Evolutionary conservation across 2,888 invertebrate species (phyloP), one percentile per base, ranked within the genome.

Genomic region (Eristalinus sepulchralis): DNA sequence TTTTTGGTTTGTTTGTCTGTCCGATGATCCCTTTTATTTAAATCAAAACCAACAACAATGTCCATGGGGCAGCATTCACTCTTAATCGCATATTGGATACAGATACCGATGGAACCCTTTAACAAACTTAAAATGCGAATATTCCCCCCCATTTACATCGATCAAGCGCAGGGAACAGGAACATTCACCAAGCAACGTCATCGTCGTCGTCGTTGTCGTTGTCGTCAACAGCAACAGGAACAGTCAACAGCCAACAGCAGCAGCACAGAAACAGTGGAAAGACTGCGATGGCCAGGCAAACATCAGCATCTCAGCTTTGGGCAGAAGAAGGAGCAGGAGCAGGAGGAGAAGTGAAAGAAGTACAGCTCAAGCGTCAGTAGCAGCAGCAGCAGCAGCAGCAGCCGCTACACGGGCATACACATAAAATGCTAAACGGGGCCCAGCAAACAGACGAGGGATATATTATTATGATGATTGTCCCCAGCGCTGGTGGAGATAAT

Each of bases 391-490:
- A 71, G 0, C 55, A 66, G 31, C 60, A 59, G 22, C 53, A 70
- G 20, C 11, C 34, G 17, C 39, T 64, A 59, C 27, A 31, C 33
- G 36, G 60, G 59, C 47, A 59, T 11, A 22, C 22, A 76, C 39
- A 76, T 39, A 76, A 78, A 82, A 64, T 75, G 70, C 73, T 63
- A 78, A 86, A 71, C 75, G 70, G 84, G 27, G 2, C 75, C 75
- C 47, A 47, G 64, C 57, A 70, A 80, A 85, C 72, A 82, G 70
- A 85, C 78, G 73, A 83, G 78, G 78, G 64, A 83, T 86, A 86
- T 83, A 86, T 83, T 86, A 83, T 83, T 78, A 73, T 83, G 83
- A 86, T 86, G 82, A 86, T 86, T 82, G 82, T 82, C 78, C 78
- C 72, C 73, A 77, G 33, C 17, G 39, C 39, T 11, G 57, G 24